Conservation (phyloP, 2,113 vertebrate genomes). For the Garra rufa region DNA sequence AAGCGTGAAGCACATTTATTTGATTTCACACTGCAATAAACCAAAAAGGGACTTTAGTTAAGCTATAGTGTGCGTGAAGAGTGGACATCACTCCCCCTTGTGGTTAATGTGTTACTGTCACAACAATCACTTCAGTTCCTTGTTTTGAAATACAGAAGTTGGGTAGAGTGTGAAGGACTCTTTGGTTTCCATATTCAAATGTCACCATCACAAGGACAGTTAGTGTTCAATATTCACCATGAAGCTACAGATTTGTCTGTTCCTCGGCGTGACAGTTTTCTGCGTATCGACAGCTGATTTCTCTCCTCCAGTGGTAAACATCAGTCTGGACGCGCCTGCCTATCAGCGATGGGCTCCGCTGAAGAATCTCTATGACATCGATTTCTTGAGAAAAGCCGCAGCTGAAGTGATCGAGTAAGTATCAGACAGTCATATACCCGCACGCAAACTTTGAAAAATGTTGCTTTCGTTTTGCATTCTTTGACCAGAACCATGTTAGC, state of each 20-base stretch:
- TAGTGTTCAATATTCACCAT: background rate
- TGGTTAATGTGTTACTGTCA: background rate
- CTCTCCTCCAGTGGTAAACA: slow-evolving; percentile 66
- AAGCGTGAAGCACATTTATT: background rate
- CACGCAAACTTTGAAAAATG: background rate
- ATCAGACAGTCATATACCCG: background rate
- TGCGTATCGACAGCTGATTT: slow-evolving; percentile 20
- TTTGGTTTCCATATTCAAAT: background rate
- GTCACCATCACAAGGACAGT: background rate
- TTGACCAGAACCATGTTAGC: background rate
- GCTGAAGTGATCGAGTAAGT: slow-evolving; percentile 77
- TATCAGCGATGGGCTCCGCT: slow-evolving; percentile 71
- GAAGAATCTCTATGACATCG: slow-evolving; percentile 56
- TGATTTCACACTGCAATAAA: background rate
- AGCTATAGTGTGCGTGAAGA: too few species aligned
- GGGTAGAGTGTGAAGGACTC: background rate
- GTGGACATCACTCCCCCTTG: background rate
- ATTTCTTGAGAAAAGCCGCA: slow-evolving; percentile 66
- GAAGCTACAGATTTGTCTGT: background rate
- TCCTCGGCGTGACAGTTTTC: slow-evolving; percentile 5
- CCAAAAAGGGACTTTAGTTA: background rate
- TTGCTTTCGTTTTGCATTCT: background rate
- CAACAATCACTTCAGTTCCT: slow-evolving; percentile 7
- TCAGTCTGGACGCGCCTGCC: slow-evolving; percentile 71
- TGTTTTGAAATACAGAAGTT: background rate